Evolutionary conservation across 2,888 invertebrate species (phyloP).

Genomic region (Synergus itoensis): DNA sequence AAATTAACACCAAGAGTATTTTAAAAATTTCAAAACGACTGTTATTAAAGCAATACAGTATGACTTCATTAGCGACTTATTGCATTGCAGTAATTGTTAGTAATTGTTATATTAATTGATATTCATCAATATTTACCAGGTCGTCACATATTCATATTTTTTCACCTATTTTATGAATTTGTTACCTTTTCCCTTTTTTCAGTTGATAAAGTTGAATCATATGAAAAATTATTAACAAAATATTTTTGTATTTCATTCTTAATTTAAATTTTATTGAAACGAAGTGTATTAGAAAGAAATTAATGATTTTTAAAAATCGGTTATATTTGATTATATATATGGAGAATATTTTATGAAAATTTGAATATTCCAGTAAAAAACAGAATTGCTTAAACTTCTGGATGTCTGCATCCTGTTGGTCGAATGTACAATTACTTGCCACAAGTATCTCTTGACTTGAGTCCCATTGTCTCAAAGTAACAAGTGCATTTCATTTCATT

Average conservation of each 20-base stretch:
- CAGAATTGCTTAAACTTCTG: not conserved
- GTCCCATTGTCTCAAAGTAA: conserved; percentile 26
- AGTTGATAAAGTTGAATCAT: no score
- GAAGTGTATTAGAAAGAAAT: not conserved
- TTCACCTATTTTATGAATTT: no score
- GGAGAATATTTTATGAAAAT: not conserved
- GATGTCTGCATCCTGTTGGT: not conserved
- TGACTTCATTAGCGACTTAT: not conserved
- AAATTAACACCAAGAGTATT: not conserved
- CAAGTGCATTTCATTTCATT: conserved; percentile 16
- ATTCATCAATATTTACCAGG: no score
- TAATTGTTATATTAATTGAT: no score
- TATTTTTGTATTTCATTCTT: no score
- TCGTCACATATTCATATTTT: no score
- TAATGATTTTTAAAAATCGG: not conserved
- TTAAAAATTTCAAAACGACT: not conserved
- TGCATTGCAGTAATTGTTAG: not conserved
- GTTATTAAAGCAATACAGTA: not conserved
- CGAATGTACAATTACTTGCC: conserved; percentile 25
- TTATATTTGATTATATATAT: not conserved
- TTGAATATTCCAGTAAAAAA: not conserved
- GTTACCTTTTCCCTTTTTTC: no score
- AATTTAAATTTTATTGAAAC: no score
- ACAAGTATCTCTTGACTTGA: conserved; percentile 22
- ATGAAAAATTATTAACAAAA: no score